Conservation (phyloP, 2,888 invertebrate species). For the Meiosimyza decipiens region DNA sequence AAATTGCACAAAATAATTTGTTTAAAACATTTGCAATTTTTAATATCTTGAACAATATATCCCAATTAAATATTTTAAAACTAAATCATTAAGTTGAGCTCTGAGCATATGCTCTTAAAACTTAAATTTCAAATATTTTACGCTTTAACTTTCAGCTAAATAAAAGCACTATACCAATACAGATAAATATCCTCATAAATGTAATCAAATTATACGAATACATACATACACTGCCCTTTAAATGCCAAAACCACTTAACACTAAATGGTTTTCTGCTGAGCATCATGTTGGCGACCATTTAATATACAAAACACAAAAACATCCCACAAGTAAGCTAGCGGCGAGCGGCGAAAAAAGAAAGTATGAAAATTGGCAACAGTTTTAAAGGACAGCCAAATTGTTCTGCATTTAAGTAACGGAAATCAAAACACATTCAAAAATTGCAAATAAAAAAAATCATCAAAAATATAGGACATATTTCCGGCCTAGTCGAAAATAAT, state of each 20-base stretch:
- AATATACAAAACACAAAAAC: conserved; percentile 16
- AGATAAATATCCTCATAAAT: no score
- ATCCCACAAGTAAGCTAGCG: background rate
- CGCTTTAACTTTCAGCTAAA: no score
- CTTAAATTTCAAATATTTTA: no score
- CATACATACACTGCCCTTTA: conserved; percentile 8
- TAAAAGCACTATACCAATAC: no score
- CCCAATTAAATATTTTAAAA: no score
- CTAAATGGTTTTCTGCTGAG: conserved; percentile 13
- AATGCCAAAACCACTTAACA: conserved; percentile 22
- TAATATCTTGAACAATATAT: no score
- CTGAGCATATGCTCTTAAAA: no score
- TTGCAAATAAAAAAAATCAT: background rate
- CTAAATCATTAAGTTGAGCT: no score
- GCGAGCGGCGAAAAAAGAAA: background rate
- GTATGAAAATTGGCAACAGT: conserved; percentile 3
- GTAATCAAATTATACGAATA: background rate
- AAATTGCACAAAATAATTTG: no score
- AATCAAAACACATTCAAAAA: conserved; percentile 18
- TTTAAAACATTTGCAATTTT: no score
- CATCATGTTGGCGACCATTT: conserved; percentile 19
- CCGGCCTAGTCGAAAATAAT: background rate
- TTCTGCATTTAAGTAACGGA: conserved; percentile 20
- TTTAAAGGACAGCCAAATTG: conserved; percentile 15
- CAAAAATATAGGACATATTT: background rate